Evolutionary conservation across 1,140 invertebrate species (phyloP).

Genomic region (Orussus abietinus): DNA sequence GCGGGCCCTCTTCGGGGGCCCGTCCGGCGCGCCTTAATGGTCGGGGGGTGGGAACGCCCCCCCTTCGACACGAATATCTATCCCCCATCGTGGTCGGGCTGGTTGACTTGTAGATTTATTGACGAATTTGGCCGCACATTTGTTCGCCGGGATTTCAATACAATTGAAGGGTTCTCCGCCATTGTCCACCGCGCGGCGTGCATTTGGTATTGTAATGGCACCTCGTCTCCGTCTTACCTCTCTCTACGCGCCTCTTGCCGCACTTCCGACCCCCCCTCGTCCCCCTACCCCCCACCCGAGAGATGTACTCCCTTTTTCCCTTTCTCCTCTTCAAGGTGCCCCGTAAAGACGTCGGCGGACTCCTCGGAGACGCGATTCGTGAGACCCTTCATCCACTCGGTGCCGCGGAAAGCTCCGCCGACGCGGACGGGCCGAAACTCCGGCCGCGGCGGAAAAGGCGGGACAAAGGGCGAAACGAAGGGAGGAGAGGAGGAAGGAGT

Average conservation of each 20-base stretch:
- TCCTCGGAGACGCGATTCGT: slow-evolving; percentile 1
- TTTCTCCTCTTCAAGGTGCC: slow-evolving; percentile 4
- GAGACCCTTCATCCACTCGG: too few species aligned
- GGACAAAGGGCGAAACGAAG: slow-evolving; percentile 16
- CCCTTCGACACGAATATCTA: not conserved
- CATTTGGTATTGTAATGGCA: slow-evolving; percentile 42
- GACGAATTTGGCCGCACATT: slow-evolving; percentile 44
- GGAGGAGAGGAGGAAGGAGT: slow-evolving; percentile 19
- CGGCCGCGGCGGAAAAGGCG: not conserved
- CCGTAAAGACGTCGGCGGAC: not conserved
- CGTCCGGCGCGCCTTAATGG: too few species aligned
- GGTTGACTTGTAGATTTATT: slow-evolving; percentile 45
- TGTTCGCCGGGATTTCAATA: slow-evolving; percentile 43
- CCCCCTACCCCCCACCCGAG: too few species aligned
- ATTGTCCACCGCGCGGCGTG: slow-evolving; percentile 13
- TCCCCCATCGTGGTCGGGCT: slow-evolving; percentile 4
- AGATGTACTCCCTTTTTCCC: slow-evolving; percentile 3
- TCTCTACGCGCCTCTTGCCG: slow-evolving; percentile 1
- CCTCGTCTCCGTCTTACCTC: slow-evolving; percentile 16
- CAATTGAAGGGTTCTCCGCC: slow-evolving; percentile 40
- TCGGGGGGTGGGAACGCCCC: too few species aligned
- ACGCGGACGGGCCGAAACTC: slow-evolving; percentile 5
- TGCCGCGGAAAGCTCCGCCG: too few species aligned
- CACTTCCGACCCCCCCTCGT: slow-evolving; percentile 3
- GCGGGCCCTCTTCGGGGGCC: too few species aligned